Base-by-base conservation (phyloP, 2,113 vertebrate genomes). In the Dryoscopus gambensis region DNA sequence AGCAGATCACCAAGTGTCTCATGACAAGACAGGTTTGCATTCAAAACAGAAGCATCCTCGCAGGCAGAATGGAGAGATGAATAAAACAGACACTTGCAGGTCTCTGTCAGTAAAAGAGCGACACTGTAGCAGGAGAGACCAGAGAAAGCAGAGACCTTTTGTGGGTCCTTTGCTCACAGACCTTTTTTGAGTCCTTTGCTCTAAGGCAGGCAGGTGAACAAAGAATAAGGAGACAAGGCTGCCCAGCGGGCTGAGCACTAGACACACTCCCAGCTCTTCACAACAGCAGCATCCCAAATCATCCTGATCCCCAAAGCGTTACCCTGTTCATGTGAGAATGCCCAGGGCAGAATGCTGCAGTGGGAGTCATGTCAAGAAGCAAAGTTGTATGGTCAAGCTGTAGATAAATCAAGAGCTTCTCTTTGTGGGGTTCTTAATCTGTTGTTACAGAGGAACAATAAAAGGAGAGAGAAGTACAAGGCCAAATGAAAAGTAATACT, bases 401-500 rank as follows among this genome's bases (percentile, higher is more conserved):
- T 7, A 67, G 39, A 39, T 59, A 64, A 77, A 95, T 62, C 50
- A 80, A 88, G 67, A 93, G 42, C 22, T 92, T 73, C 25, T 88
- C 79, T 88, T 81, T 59, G 53, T 18, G 35, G 16, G 22, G 23
- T 63, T 93, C 85, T 67, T 88, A 74, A 93, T 81, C 47, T 78
- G 30, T 33, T 67, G 23, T 74, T 92, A 84, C 6, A 77, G 59
- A 70, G 74, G 50, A 95, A 60, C 50, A 94, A 63, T 52, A 84
- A 77, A 76, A 88, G 28, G 56, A 87, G 87, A 91, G 57, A 87
- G 81, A 92, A 77, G 19, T 63, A 84, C 27, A 79, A 90, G 79
- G 63, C 55, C 59, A 92, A 93, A 90, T 65, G 73, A 89, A 95
- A 95, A 93, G 80, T 56, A 90, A 81, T 67, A 70, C 63, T 92